These are phyloP conservation scores for Drosophila siamana DNA, from an alignment of 2,888 invertebrate genomes.

Conservation along the genomic window DNA sequence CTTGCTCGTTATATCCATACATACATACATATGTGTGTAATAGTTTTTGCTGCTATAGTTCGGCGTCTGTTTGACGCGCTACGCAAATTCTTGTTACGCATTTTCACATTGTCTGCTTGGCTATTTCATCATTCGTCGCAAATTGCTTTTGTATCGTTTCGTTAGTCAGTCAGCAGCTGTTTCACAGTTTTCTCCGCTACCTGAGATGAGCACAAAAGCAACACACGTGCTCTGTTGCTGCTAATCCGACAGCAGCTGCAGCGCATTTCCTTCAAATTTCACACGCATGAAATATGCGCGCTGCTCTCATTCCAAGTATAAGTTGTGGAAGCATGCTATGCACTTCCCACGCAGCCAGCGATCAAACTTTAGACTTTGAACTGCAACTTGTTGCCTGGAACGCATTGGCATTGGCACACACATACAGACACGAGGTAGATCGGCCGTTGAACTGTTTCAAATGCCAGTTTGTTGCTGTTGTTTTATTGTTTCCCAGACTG, in stretches of 20 bases:
- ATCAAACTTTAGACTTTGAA: slow-evolving; percentile 18
- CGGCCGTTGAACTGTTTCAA: slow-evolving; percentile 47
- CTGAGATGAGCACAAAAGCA: slow-evolving; percentile 30
- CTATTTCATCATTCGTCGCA: slow-evolving; percentile 71
- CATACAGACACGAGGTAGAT: neutral
- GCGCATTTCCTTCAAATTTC: slow-evolving; percentile 7
- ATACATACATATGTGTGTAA: neutral
- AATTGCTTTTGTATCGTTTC: slow-evolving; percentile 40
- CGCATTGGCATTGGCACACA: slow-evolving; percentile 33
- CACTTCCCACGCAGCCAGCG: slow-evolving; percentile 30
- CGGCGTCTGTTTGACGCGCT: slow-evolving; percentile 74
- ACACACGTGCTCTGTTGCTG: slow-evolving; percentile 38
- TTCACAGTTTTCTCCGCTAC: slow-evolving; percentile 46
- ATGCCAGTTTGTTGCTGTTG: slow-evolving; percentile 18
- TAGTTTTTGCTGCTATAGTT: slow-evolving; percentile 14
- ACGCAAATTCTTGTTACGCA: slow-evolving; percentile 70
- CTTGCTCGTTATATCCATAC: neutral
- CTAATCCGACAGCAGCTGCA: slow-evolving; percentile 34
- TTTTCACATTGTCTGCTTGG: slow-evolving; percentile 69
- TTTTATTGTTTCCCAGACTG: slow-evolving; percentile 33
- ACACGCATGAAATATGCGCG: slow-evolving; percentile 21
- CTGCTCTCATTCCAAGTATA: no score
- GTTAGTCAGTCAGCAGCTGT: slow-evolving; percentile 53
- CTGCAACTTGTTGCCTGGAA: slow-evolving; percentile 52
- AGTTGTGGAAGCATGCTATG: neutral